Base-by-base conservation (phyloP, 2,888 invertebrate species). In the Spilarctia lutea region DNA sequence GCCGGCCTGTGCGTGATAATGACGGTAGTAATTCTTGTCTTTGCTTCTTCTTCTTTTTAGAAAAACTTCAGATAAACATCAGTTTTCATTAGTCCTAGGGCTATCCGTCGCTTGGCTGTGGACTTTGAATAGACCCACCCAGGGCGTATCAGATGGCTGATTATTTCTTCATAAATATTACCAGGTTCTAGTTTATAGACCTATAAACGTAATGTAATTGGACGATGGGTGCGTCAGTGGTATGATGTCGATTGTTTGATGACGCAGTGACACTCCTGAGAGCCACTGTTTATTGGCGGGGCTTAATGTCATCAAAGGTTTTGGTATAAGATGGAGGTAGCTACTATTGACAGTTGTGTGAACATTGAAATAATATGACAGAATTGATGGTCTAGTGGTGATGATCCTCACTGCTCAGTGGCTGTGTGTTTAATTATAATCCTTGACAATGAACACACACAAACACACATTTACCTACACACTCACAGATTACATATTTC, bases 241-340 rank as follows among this genome's bases (percentile, higher is more conserved):
- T 52, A 56, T 56, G 52, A 56, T 52, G 56, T n/a, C 35, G 35
- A 69, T 52, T 69, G 69, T 35, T 56, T 69, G 52, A 69, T 69
- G 69, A 35, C 52, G 52, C n/a, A 35, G 56, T 56, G 35, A 69
- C n/a, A 52, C 3, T 16, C 60, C 4, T 13, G 4, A 27, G 16
- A 13, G 13, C 13, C 0, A 13, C 27, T 27, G 60, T 27, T 16
- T 27, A 60, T 60, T 27, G 60, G 27, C 3, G 13, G 13, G 7
- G 60, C 6, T 27, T 27, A 27, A 27, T 60, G 16, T 11, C n/a
- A 27, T 56, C 52, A 56, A 24, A 10, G 52, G 52, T 7, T 52
- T 24, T 1, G 10, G 6, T 7, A 24, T 2, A 7, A 20, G 3
- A 2, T 3, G 2, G 0, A n/a, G n/a, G n/a, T n/a, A n/a, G 48